Evolutionary conservation across 2,888 invertebrate species (phyloP).

Genomic region (Dryocosmus kuriphilus): DNA sequence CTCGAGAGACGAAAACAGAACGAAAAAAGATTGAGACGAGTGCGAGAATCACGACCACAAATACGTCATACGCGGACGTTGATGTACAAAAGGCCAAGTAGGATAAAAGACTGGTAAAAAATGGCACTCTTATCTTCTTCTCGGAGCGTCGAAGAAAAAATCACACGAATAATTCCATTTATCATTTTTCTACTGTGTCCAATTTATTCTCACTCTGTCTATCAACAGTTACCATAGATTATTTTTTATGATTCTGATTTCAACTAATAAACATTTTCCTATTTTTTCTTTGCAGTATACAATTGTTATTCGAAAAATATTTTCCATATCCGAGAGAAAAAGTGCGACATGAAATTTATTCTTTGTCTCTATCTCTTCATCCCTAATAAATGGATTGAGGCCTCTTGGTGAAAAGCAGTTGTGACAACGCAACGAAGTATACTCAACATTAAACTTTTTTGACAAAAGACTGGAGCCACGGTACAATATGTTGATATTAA

Average conservation of each 20-base stretch:
- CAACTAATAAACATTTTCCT: too few relatives aligned
- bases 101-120: background rate
- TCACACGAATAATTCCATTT: background rate
- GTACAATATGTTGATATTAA: conserved; percentile 36
- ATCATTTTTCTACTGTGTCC: background rate
- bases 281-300: too few relatives aligned
- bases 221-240: background rate
- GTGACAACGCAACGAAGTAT: background rate
- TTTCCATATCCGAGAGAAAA: background rate
- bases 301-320: background rate
- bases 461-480: background rate
- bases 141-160: background rate
- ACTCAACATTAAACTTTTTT: conserved; percentile 16
- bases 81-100: conserved; percentile 2
- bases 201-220: background rate
- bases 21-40: conserved; percentile 23
- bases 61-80: background rate
- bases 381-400: background rate
- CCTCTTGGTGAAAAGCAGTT: conserved; percentile 7
- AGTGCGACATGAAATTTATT: background rate
- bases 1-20: conserved; percentile 12
- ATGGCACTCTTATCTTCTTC: background rate
- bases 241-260: too few relatives aligned
- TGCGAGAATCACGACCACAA: conserved; percentile 12
- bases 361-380: background rate